phyloP scores from a whole-genome alignment of 2,113 vertebrate species.

The Tiliqua scincoides region DNA sequence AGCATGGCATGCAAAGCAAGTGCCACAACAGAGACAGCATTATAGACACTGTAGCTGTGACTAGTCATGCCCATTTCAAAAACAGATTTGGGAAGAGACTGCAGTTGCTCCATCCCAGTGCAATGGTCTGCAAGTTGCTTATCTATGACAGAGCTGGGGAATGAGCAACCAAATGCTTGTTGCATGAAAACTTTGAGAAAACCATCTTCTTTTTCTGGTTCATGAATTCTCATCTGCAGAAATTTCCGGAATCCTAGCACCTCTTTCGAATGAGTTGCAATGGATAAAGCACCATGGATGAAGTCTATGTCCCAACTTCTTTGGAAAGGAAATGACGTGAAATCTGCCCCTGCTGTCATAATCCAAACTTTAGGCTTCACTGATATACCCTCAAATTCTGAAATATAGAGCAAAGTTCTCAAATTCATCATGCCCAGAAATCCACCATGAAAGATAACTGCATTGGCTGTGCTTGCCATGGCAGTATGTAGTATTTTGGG shows the following conservation, averaged over 20 bases:
- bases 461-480: background rate
- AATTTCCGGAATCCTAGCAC: background rate
- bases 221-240: background rate
- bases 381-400: background rate
- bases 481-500: background rate
- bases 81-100: no score
- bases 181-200: background rate
- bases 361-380: background rate
- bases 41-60: no score
- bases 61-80: no score
- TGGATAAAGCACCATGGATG: conserved; percentile 2
- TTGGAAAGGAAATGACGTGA: background rate
- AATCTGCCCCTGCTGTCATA: conserved; percentile 15
- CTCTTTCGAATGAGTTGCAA: background rate
- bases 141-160: background rate
- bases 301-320: background rate
- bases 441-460: background rate
- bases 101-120: background rate
- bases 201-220: background rate
- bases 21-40: no score
- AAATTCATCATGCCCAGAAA: background rate
- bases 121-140: background rate
- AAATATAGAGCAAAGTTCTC: background rate
- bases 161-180: background rate
- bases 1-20: no score